Evolutionary conservation across 2,888 invertebrate genomes (phyloP), one percentile per base, ranked within the genome.

Genomic region (Julus scanicus): DNA sequence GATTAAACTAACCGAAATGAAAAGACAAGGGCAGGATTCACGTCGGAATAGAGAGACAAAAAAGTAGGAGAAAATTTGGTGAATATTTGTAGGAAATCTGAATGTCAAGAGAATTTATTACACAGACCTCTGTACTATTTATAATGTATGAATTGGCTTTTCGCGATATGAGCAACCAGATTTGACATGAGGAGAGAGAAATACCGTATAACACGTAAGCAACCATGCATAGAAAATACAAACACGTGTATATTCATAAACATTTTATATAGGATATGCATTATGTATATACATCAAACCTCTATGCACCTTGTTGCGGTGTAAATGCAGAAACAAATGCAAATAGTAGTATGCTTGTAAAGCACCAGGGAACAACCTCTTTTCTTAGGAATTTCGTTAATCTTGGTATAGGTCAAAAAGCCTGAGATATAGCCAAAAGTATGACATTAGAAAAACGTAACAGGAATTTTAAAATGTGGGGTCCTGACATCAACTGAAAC

Each of bases 221-320:
- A 20, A 8, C 17, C 63, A 63, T 63, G 63, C 63, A 63, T 63
- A 63, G 1, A 63, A 6, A n/a, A 63, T 63, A n/a, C 63, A 63
- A 63, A 63, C 63, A 63, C n/a, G 63, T 63, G 63, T 63, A n/a
- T 63, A 63, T 63, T 63, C 63, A 63, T 63, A 63, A 63, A 63
- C 63, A 63, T 63, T 63, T n/a, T n/a, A 63, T 17, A 63, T n/a
- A 8, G 63, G 44, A 44, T 17, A 63, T 63, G 63, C 20, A 63
- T 63, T n/a, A 63, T 63, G 63, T 63, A 63, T 63, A 17, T n/a
- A 17, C 63, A 20, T 63, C 63, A 8, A 17, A 17, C 63, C 17
- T n/a, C 63, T 17, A 63, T n/a, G 8, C n/a, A n/a, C 0, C 3
- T 17, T 63, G 63, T n/a, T 17, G 2, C 17, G n/a, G 20, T 63